Base-by-base conservation (phyloP, 2,797 vertebrate species). In the Eulemur coronatus region DNA sequence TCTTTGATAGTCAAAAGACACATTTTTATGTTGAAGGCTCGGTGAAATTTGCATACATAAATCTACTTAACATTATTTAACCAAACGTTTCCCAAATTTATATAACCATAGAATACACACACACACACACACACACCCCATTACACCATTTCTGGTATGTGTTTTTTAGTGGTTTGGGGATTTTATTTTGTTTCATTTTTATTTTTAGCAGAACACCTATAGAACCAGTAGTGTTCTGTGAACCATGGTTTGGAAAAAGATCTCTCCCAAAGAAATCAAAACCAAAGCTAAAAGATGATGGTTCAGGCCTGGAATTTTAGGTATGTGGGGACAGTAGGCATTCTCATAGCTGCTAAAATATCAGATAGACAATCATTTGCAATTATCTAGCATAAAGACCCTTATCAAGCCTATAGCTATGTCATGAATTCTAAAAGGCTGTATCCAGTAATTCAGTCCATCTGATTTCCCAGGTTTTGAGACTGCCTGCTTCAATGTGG, bases 401-500 rank as follows among this genome's bases (percentile, higher is more conserved):
- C 81, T 69, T 63, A 86, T 30, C 38, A 35, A 78, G 35, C 14
- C 24, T 93, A 65, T 63, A 87, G 48, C 48, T 61, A 0, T 41
- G 18, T 94, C 84, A 80, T n/a, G 93, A 79, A 95, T 84, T 93
- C 41, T 88, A 87, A 90, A 95, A 95, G 9, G 65, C 38, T 26
- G 57, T 70, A 26, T 48, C 76, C 55, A 84, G 30, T 48, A 93
- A 50, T 85, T 96, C 61, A 85, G 67, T 84, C 72, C 73, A 50
- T 78, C 72, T 95, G 55, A 95, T 93, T 95, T 95, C 52, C 63
- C 48, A 82, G 63, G 33, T 61, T 78, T 89, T 41, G 26, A 43
- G 0, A 91, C 55, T 81, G n/a, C 59, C 73, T 85, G 10, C 35
- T 92, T 96, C 86, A 79, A 0, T 92, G 73, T 55, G 12, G 17